Base-by-base conservation (phyloP, 2,888 invertebrate species). In the Drosophila nigricruria region DNA sequence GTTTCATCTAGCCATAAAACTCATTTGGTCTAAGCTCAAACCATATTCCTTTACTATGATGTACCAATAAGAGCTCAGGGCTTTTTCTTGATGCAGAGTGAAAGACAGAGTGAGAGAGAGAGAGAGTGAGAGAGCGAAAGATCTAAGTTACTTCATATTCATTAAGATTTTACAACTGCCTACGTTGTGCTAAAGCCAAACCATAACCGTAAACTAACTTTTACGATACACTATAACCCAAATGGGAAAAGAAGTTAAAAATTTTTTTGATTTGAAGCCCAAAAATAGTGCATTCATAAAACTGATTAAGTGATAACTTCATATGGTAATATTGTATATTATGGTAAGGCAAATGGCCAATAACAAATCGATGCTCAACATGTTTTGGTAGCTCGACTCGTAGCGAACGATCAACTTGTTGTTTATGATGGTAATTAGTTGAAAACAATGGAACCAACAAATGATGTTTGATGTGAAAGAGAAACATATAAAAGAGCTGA, bases 261-360 rank as follows among this genome's bases (percentile, higher is more conserved):
- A n/a, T 34, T 62, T 9, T 47, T 52, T 52, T 53, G 43, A 52
- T 43, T 56, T 27, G 5, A 42, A 36, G 40, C 45, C 60, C 54
- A 65, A 61, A 61, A 62, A 36, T 32, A 64, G 49, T 77, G 62
- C 53, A 61, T 53, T 62, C 52, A 76, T 79, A 72, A 77, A 86
- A 71, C 63, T 81, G 81, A 85, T 85, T 81, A 83, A 86, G 81
- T 79, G 84, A 81, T 87, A 81, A 79, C 72, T 73, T 63, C 56
- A 58, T 58, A 50, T 36, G 61, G 56, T 42, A 40, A 40, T 52
- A 53, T 42, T 49, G n/a, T 18, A 34, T 23, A 32, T 62, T 52
- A 53, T 53, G 60, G 47, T 20, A n/a, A 71, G 30, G 18, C 67
- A 38, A 68, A 77, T 60, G 60, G 43, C 45, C 61, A 65, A 61